Conservation (phyloP, 2,888 invertebrate species). For the Xiphydria camelus region DNA sequence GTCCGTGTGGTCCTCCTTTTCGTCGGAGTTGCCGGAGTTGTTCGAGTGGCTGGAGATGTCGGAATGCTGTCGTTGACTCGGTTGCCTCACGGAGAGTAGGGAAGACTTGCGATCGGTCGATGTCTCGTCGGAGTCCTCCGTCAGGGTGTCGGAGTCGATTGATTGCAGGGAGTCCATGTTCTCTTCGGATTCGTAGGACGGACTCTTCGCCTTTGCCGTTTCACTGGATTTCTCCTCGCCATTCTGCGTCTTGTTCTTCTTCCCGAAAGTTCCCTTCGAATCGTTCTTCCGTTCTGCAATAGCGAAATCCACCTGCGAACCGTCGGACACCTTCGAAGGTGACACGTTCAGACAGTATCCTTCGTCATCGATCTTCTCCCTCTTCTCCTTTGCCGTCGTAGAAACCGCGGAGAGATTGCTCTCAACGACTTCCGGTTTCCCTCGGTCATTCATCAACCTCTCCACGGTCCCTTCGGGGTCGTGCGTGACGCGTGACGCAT, state of each 20-base stretch:
- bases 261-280: neutral
- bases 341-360: too few relatives aligned
- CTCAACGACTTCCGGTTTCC: too few relatives aligned
- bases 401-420: neutral
- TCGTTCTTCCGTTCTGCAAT: neutral
- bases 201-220: slow-evolving; percentile 23
- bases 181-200: slow-evolving; percentile 41
- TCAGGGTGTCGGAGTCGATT: slow-evolving; percentile 52
- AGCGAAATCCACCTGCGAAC: too few relatives aligned
- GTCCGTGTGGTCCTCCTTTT: slow-evolving; percentile 51
- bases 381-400: neutral
- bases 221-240: neutral
- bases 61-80: slow-evolving; percentile 46
- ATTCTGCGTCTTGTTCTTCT: neutral
- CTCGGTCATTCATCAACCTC: too few relatives aligned
- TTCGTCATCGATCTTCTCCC: neutral
- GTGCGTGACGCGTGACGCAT: too few relatives aligned
- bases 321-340: too few relatives aligned
- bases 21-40: slow-evolving; percentile 49
- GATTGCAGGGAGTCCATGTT: slow-evolving; percentile 53
- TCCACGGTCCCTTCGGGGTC: too few relatives aligned
- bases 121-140: slow-evolving; percentile 52
- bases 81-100: slow-evolving; percentile 29
- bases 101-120: slow-evolving; percentile 21
- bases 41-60: slow-evolving; percentile 49